These are phyloP conservation scores for Cacajao melanocephalus DNA, from an alignment of 2,797 vertebrate species.

Conservation along the genomic window DNA sequence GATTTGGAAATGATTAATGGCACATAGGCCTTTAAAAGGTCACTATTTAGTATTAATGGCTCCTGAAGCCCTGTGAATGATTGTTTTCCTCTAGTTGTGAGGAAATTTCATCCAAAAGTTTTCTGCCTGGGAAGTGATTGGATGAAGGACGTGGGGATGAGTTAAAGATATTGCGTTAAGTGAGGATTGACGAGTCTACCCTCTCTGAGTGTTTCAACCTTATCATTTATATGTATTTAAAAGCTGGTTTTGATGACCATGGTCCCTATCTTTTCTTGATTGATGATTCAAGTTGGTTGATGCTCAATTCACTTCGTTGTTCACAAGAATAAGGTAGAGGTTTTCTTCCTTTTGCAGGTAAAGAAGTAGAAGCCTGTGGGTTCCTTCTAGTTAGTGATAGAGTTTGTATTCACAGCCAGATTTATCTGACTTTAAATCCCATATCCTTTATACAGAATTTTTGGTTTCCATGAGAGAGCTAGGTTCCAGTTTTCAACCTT, in stretches of 20 bases:
- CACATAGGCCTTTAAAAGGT: neutral
- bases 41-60: neutral
- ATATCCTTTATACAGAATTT: neutral
- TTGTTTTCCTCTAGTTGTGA: neutral
- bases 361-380: neutral
- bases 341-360: neutral
- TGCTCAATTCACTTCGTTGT: neutral
- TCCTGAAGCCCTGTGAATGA: neutral
- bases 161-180: neutral
- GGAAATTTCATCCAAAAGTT: neutral
- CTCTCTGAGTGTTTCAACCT: neutral
- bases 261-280: neutral
- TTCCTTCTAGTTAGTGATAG: neutral
- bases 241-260: neutral
- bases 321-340: neutral
- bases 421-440: neutral
- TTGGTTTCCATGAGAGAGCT: neutral
- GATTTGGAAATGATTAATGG: neutral
- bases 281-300: neutral
- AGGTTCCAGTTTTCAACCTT: constrained; percentile 23
- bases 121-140: neutral
- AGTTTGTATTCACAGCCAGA: neutral
- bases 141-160: neutral
- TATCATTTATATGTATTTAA: neutral
- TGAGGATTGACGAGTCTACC: neutral